Evolutionary conservation across 2,888 invertebrate species (phyloP).

Genomic region (Ophion ventricosus): DNA sequence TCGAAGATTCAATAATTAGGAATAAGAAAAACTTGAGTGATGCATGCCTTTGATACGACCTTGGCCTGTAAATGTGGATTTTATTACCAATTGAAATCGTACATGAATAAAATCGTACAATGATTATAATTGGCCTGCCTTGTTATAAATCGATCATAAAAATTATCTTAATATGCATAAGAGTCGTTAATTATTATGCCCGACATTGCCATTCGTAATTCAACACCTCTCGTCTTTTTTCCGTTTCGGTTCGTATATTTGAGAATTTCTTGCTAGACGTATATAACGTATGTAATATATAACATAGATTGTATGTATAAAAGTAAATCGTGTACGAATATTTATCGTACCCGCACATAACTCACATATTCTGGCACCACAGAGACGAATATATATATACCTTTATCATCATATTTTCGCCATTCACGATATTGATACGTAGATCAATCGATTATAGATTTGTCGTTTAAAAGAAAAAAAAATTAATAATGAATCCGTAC

Average conservation of each 20-base stretch:
- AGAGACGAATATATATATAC: not conserved
- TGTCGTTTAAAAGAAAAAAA: constrained; percentile 8
- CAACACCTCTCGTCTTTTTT: constrained; percentile 15
- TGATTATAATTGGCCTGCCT: constrained; percentile 18
- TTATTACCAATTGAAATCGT: constrained; percentile 58
- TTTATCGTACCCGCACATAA: not conserved
- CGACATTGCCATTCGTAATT: constrained; percentile 18
- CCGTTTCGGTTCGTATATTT: not conserved
- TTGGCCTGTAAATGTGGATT: constrained; percentile 38
- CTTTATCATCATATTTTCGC: not conserved
- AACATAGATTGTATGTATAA: constrained; percentile 19
- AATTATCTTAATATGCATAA: constrained; percentile 21
- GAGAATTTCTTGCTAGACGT: not conserved
- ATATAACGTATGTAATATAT: constrained; percentile 18
- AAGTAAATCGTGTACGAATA: not conserved
- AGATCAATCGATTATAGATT: not conserved
- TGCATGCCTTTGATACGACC: not conserved
- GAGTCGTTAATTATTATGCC: constrained; percentile 46
- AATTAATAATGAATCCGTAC: constrained; percentile 7
- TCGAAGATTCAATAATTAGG: not conserved
- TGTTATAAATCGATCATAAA: constrained; percentile 28
- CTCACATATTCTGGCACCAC: constrained; percentile 55
- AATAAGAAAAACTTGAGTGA: not conserved
- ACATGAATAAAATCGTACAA: constrained; percentile 44
- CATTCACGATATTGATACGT: constrained; percentile 2